phyloP scores from a whole-genome alignment of 2,113 vertebrate species.

The Stegastes partitus region DNA sequence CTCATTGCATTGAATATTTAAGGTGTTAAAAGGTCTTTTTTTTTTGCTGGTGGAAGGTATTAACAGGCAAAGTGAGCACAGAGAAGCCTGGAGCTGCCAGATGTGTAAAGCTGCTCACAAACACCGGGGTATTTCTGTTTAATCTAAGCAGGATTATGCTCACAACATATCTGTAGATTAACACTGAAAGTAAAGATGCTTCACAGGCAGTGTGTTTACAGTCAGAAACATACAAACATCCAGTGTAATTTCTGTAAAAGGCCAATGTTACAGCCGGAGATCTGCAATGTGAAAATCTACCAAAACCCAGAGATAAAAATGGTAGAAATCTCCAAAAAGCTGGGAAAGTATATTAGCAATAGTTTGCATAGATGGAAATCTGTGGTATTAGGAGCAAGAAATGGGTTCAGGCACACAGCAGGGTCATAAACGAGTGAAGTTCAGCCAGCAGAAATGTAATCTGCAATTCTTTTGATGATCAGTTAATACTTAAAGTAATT shows the following conservation, averaged over 20 bases:
- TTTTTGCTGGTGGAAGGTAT: constrained; percentile 2
- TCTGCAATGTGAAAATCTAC: no score
- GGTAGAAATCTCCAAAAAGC: no score
- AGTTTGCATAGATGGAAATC: no score
- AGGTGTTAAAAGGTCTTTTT: constrained; percentile 22
- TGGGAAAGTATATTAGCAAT: no score
- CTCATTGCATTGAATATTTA: constrained; percentile 27
- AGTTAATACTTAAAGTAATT: no score
- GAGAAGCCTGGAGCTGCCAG: constrained; percentile 52
- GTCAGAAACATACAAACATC: not conserved
- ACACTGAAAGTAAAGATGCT: constrained; percentile 41
- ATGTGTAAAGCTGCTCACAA: constrained; percentile 68
- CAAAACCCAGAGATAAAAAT: no score
- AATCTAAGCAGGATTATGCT: constrained; percentile 69
- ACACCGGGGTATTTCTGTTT: constrained; percentile 45
- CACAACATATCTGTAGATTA: constrained; percentile 64
- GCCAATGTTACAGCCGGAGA: no score
- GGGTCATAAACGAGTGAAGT: no score
- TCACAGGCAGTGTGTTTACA: constrained; percentile 16
- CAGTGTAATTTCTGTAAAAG: not conserved
- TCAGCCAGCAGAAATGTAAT: no score
- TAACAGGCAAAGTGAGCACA: constrained; percentile 50
- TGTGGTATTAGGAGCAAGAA: no score
- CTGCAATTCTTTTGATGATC: no score
- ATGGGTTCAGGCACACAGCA: no score